Evolutionary conservation across 2,888 invertebrate species (phyloP), one percentile per base, ranked within the genome.

Genomic region (Magallana nippona): DNA sequence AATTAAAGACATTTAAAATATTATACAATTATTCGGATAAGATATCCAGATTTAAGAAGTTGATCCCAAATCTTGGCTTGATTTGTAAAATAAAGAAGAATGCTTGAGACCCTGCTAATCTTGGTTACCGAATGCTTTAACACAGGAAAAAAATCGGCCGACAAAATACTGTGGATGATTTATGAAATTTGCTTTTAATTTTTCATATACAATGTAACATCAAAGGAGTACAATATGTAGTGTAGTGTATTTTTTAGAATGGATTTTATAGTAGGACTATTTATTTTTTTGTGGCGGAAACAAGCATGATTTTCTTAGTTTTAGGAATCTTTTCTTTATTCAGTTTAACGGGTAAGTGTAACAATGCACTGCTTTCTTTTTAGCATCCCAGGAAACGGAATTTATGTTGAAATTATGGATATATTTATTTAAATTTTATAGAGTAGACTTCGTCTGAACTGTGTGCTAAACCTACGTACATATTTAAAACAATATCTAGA

Each of bases 41-140:
- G 19, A 71, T 15, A 27, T 32, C 15, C 71, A 22, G 71, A 71
- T 27, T 22, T 19, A 27, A 71, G 44, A 44, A 13, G 71, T 27
- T 71, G 71, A 71, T 71, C 71, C 71, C 11, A 32, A 71, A 27
- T 71, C 32, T 71, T 71, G 71, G 71, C 71, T 71, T 27, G 71
- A 32, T 71, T 15, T 71, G 11, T 27, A 19, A 62, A 71, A 71
- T 22, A 32, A 27, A 71, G 13, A 71, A 15, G 1, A 71, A 71
- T 71, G 3, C 19, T 27, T 27, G 32, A 27, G 71, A 71, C 32
- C 71, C 71, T 27, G 1, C 71, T 71, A 71, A 71, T 71, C 71
- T 27, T 71, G 71, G 71, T 71, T 71, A 71, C 71, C 71, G 71
- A 19, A 71, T 22, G 11, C 27, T 71, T 44, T 11, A 71, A 71